Evolutionary conservation across 2,797 vertebrate species (phyloP).

Genomic region (Periophthalmus magnuspinnatus): DNA sequence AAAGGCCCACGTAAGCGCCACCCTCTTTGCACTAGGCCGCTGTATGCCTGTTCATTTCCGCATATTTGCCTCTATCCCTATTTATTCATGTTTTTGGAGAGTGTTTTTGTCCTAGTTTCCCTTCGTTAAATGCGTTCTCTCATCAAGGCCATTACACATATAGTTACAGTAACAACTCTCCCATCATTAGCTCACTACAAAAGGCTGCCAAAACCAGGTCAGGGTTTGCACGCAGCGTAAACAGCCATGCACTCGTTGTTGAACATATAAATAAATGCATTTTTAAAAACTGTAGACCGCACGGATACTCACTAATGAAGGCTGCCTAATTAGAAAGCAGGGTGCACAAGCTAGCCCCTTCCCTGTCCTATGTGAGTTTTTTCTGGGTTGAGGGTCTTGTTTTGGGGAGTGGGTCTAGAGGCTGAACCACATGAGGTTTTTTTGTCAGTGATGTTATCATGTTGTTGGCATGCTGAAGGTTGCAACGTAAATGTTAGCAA

Average conservation of each 20-base stretch:
- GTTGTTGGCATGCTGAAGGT: neutral
- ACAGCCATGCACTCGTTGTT: constrained; percentile 9
- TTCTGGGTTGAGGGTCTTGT: constrained; percentile 13
- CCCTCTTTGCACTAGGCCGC: neutral
- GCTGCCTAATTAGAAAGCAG: constrained; percentile 50
- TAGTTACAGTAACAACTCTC: constrained; percentile 67
- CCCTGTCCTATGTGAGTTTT: constrained; percentile 35
- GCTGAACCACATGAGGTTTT: neutral
- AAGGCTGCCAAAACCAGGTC: constrained; percentile 68
- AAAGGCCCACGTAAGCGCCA: constrained; percentile 4
- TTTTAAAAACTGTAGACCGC: constrained; percentile 33
- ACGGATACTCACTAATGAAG: constrained; percentile 51
- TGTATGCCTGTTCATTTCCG: constrained; percentile 2
- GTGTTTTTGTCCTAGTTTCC: constrained; percentile 66
- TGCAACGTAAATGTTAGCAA: neutral
- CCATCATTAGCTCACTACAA: constrained; percentile 78
- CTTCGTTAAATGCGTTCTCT: constrained; percentile 62
- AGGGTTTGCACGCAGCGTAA: constrained; percentile 44
- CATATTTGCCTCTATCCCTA: constrained; percentile 31
- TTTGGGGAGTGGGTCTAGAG: constrained; percentile 12
- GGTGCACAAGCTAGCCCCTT: constrained; percentile 21
- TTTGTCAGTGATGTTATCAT: neutral
- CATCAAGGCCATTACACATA: constrained; percentile 71
- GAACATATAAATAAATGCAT: constrained; percentile 23
- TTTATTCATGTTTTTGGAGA: constrained; percentile 41